Base-by-base conservation (phyloP, 2,113 vertebrate genomes). In the Oxygymnocypris stewartii region DNA sequence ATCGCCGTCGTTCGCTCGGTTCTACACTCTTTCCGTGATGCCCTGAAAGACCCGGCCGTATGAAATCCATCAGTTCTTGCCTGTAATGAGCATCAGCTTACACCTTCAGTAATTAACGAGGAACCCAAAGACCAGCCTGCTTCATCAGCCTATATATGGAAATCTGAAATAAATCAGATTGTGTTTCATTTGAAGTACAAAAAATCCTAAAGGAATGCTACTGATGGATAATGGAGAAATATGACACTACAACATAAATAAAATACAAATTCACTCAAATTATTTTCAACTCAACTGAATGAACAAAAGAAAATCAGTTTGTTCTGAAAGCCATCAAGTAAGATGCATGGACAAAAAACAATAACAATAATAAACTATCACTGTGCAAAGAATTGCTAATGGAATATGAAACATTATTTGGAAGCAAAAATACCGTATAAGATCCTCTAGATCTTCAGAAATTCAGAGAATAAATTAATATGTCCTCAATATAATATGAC, bases 81-180 rank as follows among this genome's bases (percentile, higher is more conserved):
- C 80, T 49, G 63, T 75, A 23, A 86, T 44, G 61, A 51, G 79
- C 11, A 73, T 86, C 77, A 28, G 73, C 8, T 65, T 31, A 35
- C 54, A 61, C 47, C 59, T 79, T 14, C 37, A 69, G 76, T 42
- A 86, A 86, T 86, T 86, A 86, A 86, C 11, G 67, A 85, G 61
- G 14, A 67, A 44, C 37, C 25, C 49, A 12, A 74, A 42, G 77
- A 69, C 40, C 28, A 4, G 40, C 49, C 37, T 71, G 76, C 31
- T 14, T 59, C 49, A 47, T 81, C 57, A 31, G 23, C 37, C 12
- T n/a, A n/a, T n/a, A n/a, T n/a, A n/a, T n/a, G n/a, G n/a, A n/a
- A n/a, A n/a, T n/a, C n/a, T n/a, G n/a, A n/a, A n/a, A n/a, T n/a
- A n/a, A n/a, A n/a, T n/a, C n/a, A n/a, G n/a, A n/a, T n/a, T n/a